Conservation (phyloP, 1,140 invertebrate genomes). For the Drosophila funebris region DNA sequence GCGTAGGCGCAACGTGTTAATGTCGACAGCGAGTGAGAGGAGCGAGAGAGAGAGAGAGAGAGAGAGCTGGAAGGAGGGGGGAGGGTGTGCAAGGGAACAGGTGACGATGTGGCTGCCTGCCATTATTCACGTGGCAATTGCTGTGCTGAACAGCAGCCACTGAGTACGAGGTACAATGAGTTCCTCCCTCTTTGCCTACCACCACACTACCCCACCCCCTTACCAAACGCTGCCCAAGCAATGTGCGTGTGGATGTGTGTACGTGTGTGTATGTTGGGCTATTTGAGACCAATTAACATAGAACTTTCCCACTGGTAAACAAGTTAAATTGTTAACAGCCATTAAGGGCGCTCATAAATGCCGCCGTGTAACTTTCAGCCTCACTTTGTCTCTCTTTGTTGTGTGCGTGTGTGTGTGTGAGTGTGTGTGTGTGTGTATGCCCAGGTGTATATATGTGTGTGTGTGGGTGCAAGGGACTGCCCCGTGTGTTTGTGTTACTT, state of each 20-base stretch:
- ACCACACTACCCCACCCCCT: background rate
- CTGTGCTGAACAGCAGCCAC: slow-evolving; percentile 54
- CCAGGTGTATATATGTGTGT: slow-evolving; percentile 23
- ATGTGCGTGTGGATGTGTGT: slow-evolving; percentile 8
- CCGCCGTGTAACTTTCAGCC: slow-evolving; percentile 71
- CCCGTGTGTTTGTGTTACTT: slow-evolving; percentile 43
- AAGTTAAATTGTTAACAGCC: slow-evolving; percentile 82
- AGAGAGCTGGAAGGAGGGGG: background rate
- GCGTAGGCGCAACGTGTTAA: slow-evolving; percentile 78
- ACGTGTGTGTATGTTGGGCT: slow-evolving; percentile 43
- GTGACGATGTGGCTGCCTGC: slow-evolving; percentile 59
- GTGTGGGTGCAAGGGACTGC: slow-evolving; percentile 25
- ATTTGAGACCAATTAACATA: slow-evolving; percentile 81
- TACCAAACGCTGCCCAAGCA: no score
- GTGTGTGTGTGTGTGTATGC: slow-evolving; percentile 13
- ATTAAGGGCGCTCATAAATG: slow-evolving; percentile 80
- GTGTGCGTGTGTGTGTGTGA: background rate
- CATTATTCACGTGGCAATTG: slow-evolving; percentile 77
- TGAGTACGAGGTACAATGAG: slow-evolving; percentile 47
- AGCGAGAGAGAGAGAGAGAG: background rate
- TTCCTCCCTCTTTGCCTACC: background rate
- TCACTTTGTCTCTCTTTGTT: slow-evolving; percentile 28
- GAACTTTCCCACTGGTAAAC: slow-evolving; percentile 82
- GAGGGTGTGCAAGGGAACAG: slow-evolving; percentile 12
- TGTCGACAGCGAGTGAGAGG: slow-evolving; percentile 28